phyloP scores from a whole-genome alignment of 2,797 vertebrate genomes.

The Chelmon rostratus region DNA sequence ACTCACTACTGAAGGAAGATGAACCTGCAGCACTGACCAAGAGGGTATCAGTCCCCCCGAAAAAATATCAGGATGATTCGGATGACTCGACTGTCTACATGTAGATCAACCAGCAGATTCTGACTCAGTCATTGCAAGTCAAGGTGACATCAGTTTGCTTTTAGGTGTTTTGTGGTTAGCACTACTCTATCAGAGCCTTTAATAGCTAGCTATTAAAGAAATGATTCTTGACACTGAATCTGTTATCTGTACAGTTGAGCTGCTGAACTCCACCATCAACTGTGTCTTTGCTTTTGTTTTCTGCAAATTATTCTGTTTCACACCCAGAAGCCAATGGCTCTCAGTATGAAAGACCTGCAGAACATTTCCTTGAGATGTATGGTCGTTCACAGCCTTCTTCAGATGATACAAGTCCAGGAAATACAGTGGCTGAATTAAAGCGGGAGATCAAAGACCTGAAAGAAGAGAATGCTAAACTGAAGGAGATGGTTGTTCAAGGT shows the following conservation, averaged over 20 bases:
- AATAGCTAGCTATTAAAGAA: not conserved
- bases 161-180: not conserved
- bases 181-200: not conserved
- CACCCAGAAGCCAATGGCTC: too few relatives aligned
- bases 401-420: too few relatives aligned
- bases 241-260: not conserved
- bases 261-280: not conserved
- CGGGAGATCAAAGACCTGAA: too few relatives aligned
- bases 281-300: not conserved
- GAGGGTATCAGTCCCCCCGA: not conserved
- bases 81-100: not conserved
- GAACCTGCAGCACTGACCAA: not conserved
- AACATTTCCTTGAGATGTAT: too few relatives aligned
- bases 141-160: not conserved
- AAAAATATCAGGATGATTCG: not conserved
- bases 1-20: slow-evolving; percentile 1
- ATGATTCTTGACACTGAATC: not conserved
- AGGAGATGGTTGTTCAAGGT: not conserved
- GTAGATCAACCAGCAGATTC: not conserved
- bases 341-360: too few relatives aligned
- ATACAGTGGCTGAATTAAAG: too few relatives aligned
- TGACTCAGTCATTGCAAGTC: not conserved
- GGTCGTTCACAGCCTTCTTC: not conserved
- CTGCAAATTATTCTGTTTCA: not conserved
- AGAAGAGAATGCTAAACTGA: too few relatives aligned